Evolutionary conservation across 1,140 invertebrate species (phyloP).

Genomic region (Acromyrmex heyeri): DNA sequence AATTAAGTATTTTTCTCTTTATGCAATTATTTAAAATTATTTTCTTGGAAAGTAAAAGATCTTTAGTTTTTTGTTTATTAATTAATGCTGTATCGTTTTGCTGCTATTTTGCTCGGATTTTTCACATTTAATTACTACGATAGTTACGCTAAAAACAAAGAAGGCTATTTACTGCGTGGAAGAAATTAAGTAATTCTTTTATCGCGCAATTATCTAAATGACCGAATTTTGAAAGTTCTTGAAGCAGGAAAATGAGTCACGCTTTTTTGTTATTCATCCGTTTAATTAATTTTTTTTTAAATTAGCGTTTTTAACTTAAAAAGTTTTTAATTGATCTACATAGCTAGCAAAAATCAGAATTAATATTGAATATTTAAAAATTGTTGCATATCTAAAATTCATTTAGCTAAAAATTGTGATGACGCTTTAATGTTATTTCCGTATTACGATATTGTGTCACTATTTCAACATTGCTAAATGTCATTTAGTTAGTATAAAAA

Average conservation of each 20-base stretch:
- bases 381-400: not conserved
- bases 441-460: not conserved
- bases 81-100: not conserved
- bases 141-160: slow-evolving; percentile 3
- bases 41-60: not conserved
- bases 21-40: not conserved
- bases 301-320: slow-evolving; percentile 3
- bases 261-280: not conserved
- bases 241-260: slow-evolving; percentile 13
- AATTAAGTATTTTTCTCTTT: not conserved
- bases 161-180: slow-evolving; percentile 5
- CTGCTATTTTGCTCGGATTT: not conserved
- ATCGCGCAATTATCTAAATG: slow-evolving; percentile 8
- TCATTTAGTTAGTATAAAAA: not conserved
- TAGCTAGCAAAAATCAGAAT: not conserved
- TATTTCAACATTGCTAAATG: slow-evolving; percentile 7
- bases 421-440: not conserved
- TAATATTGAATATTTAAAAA: not conserved
- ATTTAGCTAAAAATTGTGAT: not conserved
- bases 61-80: not conserved
- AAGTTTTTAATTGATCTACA: not conserved
- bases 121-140: slow-evolving; percentile 21
- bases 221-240: not conserved
- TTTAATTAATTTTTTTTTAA: not conserved
- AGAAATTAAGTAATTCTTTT: slow-evolving; percentile 32